These are phyloP conservation scores for Microtus obscurus DNA, from an alignment of 2,797 vertebrate species.

Conservation along the genomic window DNA sequence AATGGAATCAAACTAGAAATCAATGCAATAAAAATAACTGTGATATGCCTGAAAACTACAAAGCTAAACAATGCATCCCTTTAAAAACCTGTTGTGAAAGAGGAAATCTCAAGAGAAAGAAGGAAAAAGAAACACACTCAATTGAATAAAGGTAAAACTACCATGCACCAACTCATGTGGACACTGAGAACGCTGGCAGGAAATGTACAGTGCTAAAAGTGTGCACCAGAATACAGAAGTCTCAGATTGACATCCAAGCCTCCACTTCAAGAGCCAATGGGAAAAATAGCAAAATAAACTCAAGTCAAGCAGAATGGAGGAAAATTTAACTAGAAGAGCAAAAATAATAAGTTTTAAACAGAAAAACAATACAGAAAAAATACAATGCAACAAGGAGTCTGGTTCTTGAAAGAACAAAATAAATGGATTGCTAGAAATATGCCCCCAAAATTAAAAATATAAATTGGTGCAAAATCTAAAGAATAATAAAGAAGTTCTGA, in stretches of 20 bases:
- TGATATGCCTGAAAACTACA: conserved; percentile 1
- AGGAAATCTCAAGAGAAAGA: not conserved
- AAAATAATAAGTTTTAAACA: conserved; percentile 18
- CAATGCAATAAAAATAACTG: conserved; percentile 41
- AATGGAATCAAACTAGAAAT: conserved; percentile 26
- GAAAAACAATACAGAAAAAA: not conserved
- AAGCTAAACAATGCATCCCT: conserved; percentile 5
- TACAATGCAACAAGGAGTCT: not conserved
- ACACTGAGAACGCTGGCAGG: not conserved
- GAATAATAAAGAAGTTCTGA: not conserved
- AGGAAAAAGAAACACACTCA: not conserved
- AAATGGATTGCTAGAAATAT: not conserved
- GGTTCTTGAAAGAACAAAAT: not conserved
- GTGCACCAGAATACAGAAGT: not conserved
- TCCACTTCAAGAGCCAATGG: not conserved
- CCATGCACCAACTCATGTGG: not conserved
- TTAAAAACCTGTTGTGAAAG: not conserved
- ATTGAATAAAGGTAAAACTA: conserved; percentile 5
- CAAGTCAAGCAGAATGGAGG: not conserved
- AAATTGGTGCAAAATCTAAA: not conserved
- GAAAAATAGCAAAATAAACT: not conserved
- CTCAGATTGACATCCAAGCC: not conserved
- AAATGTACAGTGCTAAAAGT: not conserved
- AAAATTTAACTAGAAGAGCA: not conserved
- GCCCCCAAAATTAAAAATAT: not conserved